Base-by-base conservation (phyloP, 2,797 vertebrate species). In the Podarcis lilfordi region DNA sequence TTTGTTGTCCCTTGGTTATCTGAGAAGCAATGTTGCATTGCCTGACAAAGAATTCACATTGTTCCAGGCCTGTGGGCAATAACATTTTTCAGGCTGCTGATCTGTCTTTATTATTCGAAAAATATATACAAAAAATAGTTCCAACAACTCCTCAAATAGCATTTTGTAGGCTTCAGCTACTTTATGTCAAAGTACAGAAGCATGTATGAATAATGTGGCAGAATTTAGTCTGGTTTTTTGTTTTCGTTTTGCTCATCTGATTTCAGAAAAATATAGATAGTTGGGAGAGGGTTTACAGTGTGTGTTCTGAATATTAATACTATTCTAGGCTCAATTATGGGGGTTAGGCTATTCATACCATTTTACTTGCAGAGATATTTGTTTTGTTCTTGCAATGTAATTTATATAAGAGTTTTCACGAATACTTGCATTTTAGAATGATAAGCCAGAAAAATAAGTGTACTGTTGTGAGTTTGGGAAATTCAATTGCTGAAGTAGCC, bases 1-100 rank as follows among this genome's bases (percentile, higher is more conserved):
- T 87, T 87, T 81, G 1, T 55, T 91, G 80, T 92, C 88, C 17
- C 64, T 69, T 45, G 11, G 4, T 72, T 50, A 29, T 80, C 74
- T 86, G n/a, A 88, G 80, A 88, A 92, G 21, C 0, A 4, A 0
- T 5, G 19, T 82, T 25, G 10, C 76, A 23, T 43, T 35, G 25
- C 68, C 82, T 76, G 86, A 35, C 68, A 59, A 1, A 85, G 27
- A 1, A 13, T 69, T 69, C 10, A 7, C 80, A 35, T 7, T 92
- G 11, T 87, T 64, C 79, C 88, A 37, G 61, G 17, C 19, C 91
- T 0, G 4, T 85, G n/a, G 13, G 79, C 69, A 76, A 61, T 75
- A 82, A 45, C 13, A 76, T 50, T 87, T 87, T 75, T 59, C 35
- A 75, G 71, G 37, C 71, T 81, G 37, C 40, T 35, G 37, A 64